phyloP scores from a whole-genome alignment of 2,113 vertebrate genomes.

The Chloroceryle aenea region DNA sequence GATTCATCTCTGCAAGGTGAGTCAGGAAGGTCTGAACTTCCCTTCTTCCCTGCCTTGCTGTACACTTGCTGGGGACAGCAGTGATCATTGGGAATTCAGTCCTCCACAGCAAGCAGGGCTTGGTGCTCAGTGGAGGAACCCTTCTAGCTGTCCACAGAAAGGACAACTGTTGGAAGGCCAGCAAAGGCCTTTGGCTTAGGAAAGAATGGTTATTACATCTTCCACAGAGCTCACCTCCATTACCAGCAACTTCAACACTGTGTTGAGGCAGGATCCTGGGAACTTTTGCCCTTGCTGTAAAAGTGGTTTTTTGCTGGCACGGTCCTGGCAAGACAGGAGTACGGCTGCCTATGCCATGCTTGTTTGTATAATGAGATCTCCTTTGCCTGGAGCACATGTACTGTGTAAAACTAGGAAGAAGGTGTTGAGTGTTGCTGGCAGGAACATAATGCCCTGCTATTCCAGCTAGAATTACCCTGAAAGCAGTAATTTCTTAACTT shows the following conservation, averaged over 20 bases:
- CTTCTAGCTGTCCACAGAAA: neutral
- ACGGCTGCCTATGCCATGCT: neutral
- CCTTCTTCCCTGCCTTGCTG: neutral
- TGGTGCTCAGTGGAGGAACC: neutral
- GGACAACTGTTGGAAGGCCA: neutral
- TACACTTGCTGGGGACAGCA: neutral
- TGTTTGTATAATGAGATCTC: conserved; percentile 15
- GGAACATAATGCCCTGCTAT: neutral
- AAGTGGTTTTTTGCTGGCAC: neutral
- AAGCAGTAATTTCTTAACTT: neutral
- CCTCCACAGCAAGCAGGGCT: fast-evolving
- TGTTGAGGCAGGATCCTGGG: neutral
- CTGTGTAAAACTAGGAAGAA: neutral
- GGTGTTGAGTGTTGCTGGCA: conserved; percentile 41
- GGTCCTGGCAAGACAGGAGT: neutral
- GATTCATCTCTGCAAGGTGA: neutral
- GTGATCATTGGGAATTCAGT: neutral
- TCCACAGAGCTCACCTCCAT: neutral
- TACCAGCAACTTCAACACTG: neutral
- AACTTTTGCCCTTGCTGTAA: neutral
- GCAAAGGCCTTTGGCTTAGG: neutral
- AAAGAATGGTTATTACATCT: neutral
- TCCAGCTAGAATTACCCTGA: conserved; percentile 2
- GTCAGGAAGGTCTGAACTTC: neutral
- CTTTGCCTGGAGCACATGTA: neutral